Evolutionary conservation across 2,888 invertebrate species (phyloP).

Genomic region (Dicyrtoma fusca): DNA sequence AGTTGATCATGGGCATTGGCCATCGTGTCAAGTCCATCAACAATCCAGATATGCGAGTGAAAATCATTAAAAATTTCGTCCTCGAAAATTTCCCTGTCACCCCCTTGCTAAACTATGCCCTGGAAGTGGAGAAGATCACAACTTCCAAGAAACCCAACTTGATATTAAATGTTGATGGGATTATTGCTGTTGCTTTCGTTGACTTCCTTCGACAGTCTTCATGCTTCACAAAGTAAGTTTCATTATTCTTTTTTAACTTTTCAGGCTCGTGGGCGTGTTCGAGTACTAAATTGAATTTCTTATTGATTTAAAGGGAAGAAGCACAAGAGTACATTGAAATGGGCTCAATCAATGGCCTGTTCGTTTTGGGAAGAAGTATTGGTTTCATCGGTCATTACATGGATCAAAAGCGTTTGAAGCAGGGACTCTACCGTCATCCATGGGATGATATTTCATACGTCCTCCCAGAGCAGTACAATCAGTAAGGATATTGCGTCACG

Average conservation of each 20-base stretch:
- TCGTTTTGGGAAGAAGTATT: conserved; percentile 96
- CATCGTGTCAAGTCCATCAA: conserved; percentile 87
- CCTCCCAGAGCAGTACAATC: conserved; percentile 72
- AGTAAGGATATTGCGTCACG: conserved; percentile 39
- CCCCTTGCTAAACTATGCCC: conserved; percentile 91
- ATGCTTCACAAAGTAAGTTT: conserved; percentile 80
- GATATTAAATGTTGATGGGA: conserved; percentile 98
- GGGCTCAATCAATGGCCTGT: conserved; percentile 96
- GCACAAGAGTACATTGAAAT: conserved; percentile 97
- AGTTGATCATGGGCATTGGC: conserved; percentile 99
- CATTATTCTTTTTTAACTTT: too few relatives aligned
- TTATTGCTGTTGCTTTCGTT: conserved; percentile 96
- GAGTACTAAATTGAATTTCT: background rate
- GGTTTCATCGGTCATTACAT: conserved; percentile 98
- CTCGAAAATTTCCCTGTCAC: conserved; percentile 90
- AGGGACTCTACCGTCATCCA: conserved; percentile 98
- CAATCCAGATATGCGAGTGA: conserved; percentile 98
- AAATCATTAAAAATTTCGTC: conserved; percentile 94
- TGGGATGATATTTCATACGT: conserved; percentile 98
- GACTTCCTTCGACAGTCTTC: conserved; percentile 93
- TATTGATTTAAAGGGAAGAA: conserved; percentile 72
- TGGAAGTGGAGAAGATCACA: conserved; percentile 98
- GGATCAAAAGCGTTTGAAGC: conserved; percentile 98
- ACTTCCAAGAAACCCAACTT: conserved; percentile 99
- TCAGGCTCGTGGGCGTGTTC: too few relatives aligned